Conservation (phyloP, 2,113 vertebrate species). For the Otis tarda region DNA sequence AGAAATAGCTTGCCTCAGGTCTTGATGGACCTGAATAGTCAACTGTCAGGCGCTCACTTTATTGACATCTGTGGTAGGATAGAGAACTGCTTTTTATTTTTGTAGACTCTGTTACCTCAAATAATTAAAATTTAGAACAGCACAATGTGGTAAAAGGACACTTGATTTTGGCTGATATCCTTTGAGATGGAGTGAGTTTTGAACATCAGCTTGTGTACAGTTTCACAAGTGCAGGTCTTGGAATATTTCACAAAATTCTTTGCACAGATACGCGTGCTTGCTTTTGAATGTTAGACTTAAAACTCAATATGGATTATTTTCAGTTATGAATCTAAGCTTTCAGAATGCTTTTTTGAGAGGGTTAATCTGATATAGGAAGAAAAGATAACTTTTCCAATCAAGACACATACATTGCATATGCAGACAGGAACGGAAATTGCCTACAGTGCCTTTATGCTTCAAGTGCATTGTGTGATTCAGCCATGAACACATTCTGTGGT, state of each 20-base stretch:
- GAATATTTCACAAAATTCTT: not conserved
- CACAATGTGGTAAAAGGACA: not conserved
- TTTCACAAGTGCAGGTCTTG: not conserved
- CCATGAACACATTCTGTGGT: not conserved
- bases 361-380: not conserved
- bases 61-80: not conserved
- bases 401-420: not conserved
- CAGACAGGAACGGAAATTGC: not conserved
- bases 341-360: not conserved
- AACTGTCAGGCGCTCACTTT: not conserved
- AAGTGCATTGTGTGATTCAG: not conserved
- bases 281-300: not conserved
- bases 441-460: slow-evolving; percentile 10
- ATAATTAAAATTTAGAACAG: not conserved
- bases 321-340: not conserved
- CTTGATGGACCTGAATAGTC: not conserved
- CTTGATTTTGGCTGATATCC: not conserved
- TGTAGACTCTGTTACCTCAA: not conserved
- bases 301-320: not conserved
- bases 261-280: not conserved
- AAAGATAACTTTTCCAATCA: not conserved
- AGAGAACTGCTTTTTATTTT: not conserved
- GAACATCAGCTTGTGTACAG: not conserved
- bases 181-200: not conserved
- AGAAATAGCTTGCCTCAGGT: not conserved